Evolutionary conservation across 2,113 vertebrate species (phyloP), one percentile per base, ranked within the genome.

Genomic region (Siniperca chuatsi): DNA sequence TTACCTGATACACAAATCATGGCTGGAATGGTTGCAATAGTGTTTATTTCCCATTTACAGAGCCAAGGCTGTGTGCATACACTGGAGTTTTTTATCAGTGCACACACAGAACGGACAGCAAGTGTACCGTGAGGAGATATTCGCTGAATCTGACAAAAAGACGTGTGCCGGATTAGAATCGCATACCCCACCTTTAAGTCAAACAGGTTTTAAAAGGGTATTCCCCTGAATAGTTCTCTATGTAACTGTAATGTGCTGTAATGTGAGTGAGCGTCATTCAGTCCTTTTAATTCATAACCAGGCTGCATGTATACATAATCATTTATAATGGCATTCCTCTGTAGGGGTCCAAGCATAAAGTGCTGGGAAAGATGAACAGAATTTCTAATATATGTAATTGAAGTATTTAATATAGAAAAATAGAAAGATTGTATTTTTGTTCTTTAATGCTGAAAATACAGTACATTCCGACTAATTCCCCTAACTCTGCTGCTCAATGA

Each of bases 271-370:
- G 70, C 8, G 1, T 46, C 29, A 74, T 81, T 74, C 23, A 78
- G 37, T 37, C 55, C 7, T 55, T 81, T 55, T 61, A 83, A 79
- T 66, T 42, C 52, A 64, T 75, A 52, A 62, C 55, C 52, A 62
- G 40, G 64, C 55, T 64, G 69, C 75, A 64, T 82, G 37, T 40
- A 52, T 62, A 61, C 16, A 69, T 81, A 35, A 88, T 81, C n/a
- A 78, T 23, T 50, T 68, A 35, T 64, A 78, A 77, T 77, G 46
- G 44, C 57, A 44, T 46, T 46, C 23, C 33, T 37, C 37, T 20
- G 65, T 18, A 12, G 55, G 64, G 25, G 21, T 46, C 35, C 15
- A 44, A 25, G 13, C 42, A 29, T 55, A 6, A 67, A 54, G 18
- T 50, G 66, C 35, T 46, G 66, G n/a, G 37, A 42, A 71, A 33